Evolutionary conservation across 92 coral and sea anemone genomes (phyloP).

Genomic region (Parazoanthus swiftii): DNA sequence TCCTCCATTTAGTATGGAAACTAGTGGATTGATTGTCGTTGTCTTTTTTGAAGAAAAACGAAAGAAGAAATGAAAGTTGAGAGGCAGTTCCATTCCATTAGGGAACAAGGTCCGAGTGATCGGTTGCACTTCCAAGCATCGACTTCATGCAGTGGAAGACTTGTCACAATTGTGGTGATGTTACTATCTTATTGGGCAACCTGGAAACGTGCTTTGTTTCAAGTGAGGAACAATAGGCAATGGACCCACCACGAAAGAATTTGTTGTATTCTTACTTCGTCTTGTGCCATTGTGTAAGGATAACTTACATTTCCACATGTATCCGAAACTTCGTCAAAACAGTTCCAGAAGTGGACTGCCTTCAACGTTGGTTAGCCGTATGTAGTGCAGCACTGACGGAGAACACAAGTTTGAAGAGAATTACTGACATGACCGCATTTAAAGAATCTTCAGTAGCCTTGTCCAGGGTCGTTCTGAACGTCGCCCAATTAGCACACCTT

Average conservation of each 20-base stretch:
- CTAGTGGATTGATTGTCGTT: not conserved
- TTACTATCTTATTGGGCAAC: not conserved
- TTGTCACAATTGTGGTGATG: not conserved
- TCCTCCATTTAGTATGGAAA: not conserved
- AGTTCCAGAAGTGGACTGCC: not conserved
- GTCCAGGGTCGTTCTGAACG: no score
- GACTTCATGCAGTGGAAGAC: not conserved
- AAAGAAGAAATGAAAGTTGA: not conserved
- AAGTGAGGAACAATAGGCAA: not conserved
- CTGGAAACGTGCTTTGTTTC: not conserved
- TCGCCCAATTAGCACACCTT: no score
- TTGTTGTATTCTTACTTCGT: no score
- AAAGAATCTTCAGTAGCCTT: no score
- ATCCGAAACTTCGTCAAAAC: not conserved
- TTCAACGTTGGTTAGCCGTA: not conserved
- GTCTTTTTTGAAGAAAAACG: not conserved
- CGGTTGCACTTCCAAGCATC: not conserved
- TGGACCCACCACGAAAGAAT: not conserved
- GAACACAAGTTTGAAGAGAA: not conserved
- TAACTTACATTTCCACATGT: not conserved
- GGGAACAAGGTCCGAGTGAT: not conserved
- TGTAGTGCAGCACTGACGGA: not conserved
- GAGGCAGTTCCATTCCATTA: not conserved
- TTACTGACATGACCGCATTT: no score
- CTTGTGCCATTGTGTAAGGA: not conserved